Percentiles rank a stretch among this genome's conserved stretches.
Evolutionary conservation across 2,888 invertebrate genomes (phyloP).

Genomic region (Drosophila greeni): DNA sequence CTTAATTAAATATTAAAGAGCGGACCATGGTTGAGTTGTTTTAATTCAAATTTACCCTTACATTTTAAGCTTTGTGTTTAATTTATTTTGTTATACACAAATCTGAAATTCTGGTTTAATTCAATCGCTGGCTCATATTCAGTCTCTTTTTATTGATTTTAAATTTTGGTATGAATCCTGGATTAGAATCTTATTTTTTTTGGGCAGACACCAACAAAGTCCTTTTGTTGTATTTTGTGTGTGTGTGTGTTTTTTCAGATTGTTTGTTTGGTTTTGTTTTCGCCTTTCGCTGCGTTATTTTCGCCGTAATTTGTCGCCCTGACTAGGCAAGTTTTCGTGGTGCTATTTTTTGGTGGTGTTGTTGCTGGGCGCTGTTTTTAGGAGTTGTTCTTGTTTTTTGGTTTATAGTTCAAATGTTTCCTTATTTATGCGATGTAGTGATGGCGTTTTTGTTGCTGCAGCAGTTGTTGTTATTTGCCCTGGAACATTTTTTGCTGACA

Average conservation of each 20-base stretch:
- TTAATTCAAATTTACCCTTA: background rate
- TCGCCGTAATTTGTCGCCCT: constrained; percentile 52
- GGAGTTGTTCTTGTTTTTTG: constrained; percentile 21
- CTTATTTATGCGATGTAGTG: constrained; percentile 66
- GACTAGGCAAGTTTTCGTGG: constrained; percentile 50
- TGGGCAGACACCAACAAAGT: background rate
- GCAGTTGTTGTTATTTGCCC: constrained; percentile 29
- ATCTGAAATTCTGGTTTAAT: background rate
- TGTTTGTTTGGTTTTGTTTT: constrained; percentile 38
- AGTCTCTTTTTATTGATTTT: background rate
- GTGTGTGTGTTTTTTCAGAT: constrained; percentile 28
- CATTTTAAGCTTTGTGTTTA: background rate
- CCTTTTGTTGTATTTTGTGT: constrained; percentile 35
- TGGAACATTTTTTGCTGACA: constrained; percentile 60
- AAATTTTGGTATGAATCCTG: constrained; percentile 5
- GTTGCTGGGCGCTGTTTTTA: constrained; percentile 10
- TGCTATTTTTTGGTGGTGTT: background rate
- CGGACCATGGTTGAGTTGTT: too few relatives aligned
- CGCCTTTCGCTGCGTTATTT: constrained; percentile 49
- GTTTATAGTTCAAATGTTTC: constrained; percentile 56
- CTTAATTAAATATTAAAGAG: background rate
- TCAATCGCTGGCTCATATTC: background rate
- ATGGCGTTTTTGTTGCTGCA: constrained; percentile 33
- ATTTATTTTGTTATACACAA: background rate
- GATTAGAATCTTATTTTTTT: background rate